Percentiles rank a stretch among this genome's conserved stretches.
These are phyloP conservation scores for Lepidocolaptes lacrymiger DNA, from an alignment of 2,797 vertebrate species.

Conservation along the genomic window DNA sequence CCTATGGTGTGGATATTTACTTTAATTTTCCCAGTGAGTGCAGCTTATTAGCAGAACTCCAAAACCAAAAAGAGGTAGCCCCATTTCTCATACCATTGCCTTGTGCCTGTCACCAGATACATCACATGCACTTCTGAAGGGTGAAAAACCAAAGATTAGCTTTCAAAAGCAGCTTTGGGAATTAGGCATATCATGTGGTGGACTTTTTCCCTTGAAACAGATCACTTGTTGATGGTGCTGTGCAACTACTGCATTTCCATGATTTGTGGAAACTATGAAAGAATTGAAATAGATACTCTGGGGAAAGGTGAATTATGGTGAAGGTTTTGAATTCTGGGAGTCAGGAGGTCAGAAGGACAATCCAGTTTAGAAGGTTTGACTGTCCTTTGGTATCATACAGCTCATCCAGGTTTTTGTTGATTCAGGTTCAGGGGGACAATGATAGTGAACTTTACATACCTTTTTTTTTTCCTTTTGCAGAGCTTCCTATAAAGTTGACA, in stretches of 20 bases:
- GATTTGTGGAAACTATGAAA: neutral
- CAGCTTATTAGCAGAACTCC: neutral
- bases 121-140: neutral
- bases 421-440: neutral
- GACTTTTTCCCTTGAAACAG: neutral
- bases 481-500: neutral
- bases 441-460: neutral
- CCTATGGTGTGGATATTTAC: neutral
- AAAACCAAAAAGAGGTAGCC: neutral
- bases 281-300: neutral
- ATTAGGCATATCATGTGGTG: neutral
- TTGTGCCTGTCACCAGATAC: neutral
- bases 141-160: neutral
- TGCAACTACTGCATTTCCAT: neutral
- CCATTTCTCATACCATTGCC: neutral
- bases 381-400: neutral
- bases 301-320: neutral
- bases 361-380: neutral
- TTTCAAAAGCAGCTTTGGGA: neutral
- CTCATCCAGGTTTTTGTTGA: neutral
- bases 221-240: neutral
- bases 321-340: neutral
- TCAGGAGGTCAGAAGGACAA: neutral
- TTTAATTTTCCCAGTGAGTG: neutral
- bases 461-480: neutral